Base-by-base conservation (phyloP, 2,113 vertebrate genomes). In the Collichthys lucidus region DNA sequence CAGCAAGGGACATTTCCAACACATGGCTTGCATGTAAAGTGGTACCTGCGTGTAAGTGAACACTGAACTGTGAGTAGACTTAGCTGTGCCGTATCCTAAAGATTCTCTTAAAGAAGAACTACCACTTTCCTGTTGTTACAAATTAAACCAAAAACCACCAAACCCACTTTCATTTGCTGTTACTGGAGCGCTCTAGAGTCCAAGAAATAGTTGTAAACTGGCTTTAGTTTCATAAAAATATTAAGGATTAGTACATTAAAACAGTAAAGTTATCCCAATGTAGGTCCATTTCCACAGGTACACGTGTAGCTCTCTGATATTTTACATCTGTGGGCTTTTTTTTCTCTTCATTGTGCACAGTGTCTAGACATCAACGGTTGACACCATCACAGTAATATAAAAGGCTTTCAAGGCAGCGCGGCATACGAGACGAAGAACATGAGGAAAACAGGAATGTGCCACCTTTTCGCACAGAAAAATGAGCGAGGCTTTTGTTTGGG, bases 321-420 rank as follows among this genome's bases (percentile, higher is more conserved):
- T 80, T 60, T 64, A 47, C 73, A 35, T n/a, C 46, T 50, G 35
- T 71, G 46, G 35, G 8, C 7, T 40, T 19, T 63, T 22, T 40
- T n/a, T 17, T 11, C 42, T 57, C 29, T 55, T 47, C 40, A 19
- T 72, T 75, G 59, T 74, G 26, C 52, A 57, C 20, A 53, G 63
- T 72, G 77, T 59, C 46, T 66, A 72, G 59, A 59, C 56, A 44
- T 22, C 66, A 55, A 26, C 14, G 15, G 65, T 76, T 75, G 77
- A 80, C 62, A 77, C 72, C 50, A 26, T 59, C 52, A 40, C 52
- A 60, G 74, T 62, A 15, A 46, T 44, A 84, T 49, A 60, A 76
- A 17, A 47, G 20, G 29, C 55, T 86, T 78, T 83, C 53, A 83
- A 73, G 59, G 15, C 4, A 40, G 35, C 35, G 6, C n/a, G 22